phyloP scores from a whole-genome alignment of 2,113 vertebrate genomes.

The Sylvietta virens region DNA sequence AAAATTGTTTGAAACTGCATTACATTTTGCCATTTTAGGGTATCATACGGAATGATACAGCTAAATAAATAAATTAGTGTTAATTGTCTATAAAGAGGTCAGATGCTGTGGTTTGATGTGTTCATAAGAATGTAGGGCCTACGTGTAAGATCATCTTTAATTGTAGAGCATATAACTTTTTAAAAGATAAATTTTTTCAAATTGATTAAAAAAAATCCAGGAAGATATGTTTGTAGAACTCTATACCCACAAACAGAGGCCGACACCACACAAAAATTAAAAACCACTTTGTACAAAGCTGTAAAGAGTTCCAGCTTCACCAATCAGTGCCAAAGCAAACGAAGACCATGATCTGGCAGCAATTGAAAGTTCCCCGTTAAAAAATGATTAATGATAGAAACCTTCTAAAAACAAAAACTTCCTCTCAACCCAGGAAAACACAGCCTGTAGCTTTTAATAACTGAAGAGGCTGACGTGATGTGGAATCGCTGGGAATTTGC shows the following conservation, averaged over 20 bases:
- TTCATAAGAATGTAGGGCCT: not conserved
- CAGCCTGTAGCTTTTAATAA: not conserved
- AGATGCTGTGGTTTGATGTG: not conserved
- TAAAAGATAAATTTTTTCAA: not conserved
- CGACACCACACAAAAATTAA: accelerated
- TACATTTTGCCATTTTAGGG: not conserved
- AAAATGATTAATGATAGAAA: not conserved
- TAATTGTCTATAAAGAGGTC: not conserved
- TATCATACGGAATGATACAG: not conserved
- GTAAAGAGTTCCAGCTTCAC: not conserved
- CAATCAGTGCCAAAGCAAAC: not conserved
- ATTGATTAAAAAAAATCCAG: not conserved
- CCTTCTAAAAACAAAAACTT: not conserved
- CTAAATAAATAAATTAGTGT: not conserved
- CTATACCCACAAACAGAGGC: not conserved
- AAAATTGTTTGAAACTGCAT: not conserved
- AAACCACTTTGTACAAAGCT: not conserved
- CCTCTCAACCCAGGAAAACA: not conserved
- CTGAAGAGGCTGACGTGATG: not conserved
- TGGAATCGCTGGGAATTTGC: not conserved
- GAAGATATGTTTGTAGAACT: not conserved
- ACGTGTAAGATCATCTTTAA: not conserved
- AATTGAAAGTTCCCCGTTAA: not conserved
- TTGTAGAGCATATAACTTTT: not conserved
- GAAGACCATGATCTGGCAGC: not conserved